A percentile compares a stretch with the other conserved stretches of the same genome.
These are phyloP conservation scores for Atherinosoma microstoma DNA, from an alignment of 2,797 vertebrate species.

Conservation along the genomic window DNA sequence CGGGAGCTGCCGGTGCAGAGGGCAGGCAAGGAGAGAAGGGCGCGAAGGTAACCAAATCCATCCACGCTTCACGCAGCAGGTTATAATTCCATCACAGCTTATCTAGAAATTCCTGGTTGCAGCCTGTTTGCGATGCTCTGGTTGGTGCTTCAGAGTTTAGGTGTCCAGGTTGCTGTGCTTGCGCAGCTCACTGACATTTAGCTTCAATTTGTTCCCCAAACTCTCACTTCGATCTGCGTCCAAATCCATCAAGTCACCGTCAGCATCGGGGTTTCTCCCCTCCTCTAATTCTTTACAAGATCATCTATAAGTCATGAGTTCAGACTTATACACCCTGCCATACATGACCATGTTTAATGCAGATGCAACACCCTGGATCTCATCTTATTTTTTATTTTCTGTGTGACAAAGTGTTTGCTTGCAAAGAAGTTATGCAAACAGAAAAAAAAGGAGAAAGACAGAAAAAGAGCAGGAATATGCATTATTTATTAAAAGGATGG, in stretches of 20 bases:
- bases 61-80: conserved; percentile 42
- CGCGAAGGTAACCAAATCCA: conserved; percentile 90
- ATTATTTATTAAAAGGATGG: too few species aligned
- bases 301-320: background rate
- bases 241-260: background rate
- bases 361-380: background rate
- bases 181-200: conserved; percentile 1
- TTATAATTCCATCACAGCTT: conserved; percentile 48
- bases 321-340: background rate
- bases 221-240: background rate
- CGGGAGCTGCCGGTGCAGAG: conserved; percentile 90
- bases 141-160: conserved; percentile 33
- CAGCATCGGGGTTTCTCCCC: background rate
- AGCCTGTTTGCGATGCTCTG: conserved; percentile 26
- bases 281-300: background rate
- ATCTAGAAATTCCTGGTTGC: conserved; percentile 58
- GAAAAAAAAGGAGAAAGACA: too few species aligned
- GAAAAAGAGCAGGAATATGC: too few species aligned
- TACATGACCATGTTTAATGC: too few species aligned
- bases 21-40: conserved; percentile 99
- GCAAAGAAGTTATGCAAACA: background rate
- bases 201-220: conserved; percentile 9
- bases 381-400: background rate
- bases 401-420: background rate
- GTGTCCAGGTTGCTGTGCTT: conserved; percentile 18